These are phyloP conservation scores for Lucifuga dentata DNA, from an alignment of 2,113 vertebrate genomes.

Conservation along the genomic window DNA sequence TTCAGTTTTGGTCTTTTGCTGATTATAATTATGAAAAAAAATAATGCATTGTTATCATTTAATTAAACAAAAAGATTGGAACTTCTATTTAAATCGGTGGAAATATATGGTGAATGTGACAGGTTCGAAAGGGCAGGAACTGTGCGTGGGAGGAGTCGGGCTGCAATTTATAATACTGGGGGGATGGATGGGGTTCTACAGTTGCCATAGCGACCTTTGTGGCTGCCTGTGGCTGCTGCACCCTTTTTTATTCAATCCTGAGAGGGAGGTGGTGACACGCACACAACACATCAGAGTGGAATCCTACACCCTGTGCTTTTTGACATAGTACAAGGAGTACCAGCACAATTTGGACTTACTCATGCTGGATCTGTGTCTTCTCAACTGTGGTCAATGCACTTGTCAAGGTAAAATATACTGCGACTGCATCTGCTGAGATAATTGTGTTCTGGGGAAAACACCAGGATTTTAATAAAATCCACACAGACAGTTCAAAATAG, in stretches of 20 bases:
- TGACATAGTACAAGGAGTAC: conserved; percentile 6
- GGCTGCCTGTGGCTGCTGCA: conserved; percentile 38
- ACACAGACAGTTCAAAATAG: no score
- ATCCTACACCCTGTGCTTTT: conserved; percentile 37
- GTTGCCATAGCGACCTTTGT: conserved; percentile 76
- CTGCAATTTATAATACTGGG: conserved; percentile 47
- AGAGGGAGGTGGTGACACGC: conserved; percentile 16
- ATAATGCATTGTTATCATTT: no score
- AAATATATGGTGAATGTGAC: background rate
- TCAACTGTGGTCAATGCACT: background rate
- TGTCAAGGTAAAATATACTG: conserved; percentile 37
- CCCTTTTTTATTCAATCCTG: conserved; percentile 40
- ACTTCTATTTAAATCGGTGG: no score
- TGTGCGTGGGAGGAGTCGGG: conserved; percentile 56
- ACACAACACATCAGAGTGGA: conserved; percentile 30
- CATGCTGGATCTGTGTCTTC: conserved; percentile 15
- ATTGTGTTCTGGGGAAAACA: background rate
- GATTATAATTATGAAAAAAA: no score
- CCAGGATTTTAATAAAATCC: background rate
- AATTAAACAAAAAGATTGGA: no score
- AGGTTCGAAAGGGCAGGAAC: conserved; percentile 27
- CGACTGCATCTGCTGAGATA: no score
- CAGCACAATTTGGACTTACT: conserved; percentile 5
- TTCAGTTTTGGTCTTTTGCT: no score
- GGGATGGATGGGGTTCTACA: conserved; percentile 33